Evolutionary conservation across 1,140 invertebrate genomes (phyloP).

Genomic region (Pogonognathellus flavescens): DNA sequence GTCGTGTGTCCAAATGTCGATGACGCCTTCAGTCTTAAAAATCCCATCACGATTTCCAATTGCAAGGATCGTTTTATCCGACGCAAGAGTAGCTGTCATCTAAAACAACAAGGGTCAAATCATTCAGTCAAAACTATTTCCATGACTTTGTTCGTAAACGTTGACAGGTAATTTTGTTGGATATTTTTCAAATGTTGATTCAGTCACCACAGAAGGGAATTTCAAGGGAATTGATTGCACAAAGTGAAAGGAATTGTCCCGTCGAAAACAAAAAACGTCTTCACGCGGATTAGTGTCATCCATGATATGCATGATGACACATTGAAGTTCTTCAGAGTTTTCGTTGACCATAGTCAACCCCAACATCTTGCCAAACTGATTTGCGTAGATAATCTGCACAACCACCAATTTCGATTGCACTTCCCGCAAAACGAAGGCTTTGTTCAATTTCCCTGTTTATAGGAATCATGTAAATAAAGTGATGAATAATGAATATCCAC

Average conservation of each 20-base stretch:
- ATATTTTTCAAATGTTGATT: too few species aligned
- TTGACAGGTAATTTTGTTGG: too few species aligned
- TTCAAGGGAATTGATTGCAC: slow-evolving; percentile 36
- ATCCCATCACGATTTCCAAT: neutral
- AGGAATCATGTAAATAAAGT: too few species aligned
- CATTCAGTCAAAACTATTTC: neutral
- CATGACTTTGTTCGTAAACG: neutral
- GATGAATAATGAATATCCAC: too few species aligned
- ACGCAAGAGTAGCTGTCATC: slow-evolving; percentile 16
- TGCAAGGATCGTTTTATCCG: slow-evolving; percentile 27
- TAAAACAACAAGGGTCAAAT: neutral
- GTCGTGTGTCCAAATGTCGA: slow-evolving; percentile 21
- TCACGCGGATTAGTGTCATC: neutral
- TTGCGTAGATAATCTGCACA: neutral
- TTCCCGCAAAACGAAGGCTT: neutral
- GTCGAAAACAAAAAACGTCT: neutral
- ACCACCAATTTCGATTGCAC: neutral
- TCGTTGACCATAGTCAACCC: neutral
- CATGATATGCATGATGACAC: neutral
- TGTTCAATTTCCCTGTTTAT: slow-evolving; percentile 32
- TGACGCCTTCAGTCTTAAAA: neutral
- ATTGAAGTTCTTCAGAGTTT: neutral
- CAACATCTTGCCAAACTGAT: slow-evolving; percentile 15
- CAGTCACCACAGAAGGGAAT: neutral
- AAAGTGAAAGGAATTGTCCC: neutral